Conservation (phyloP, 2,113 vertebrate species). For the Polypterus senegalus region DNA sequence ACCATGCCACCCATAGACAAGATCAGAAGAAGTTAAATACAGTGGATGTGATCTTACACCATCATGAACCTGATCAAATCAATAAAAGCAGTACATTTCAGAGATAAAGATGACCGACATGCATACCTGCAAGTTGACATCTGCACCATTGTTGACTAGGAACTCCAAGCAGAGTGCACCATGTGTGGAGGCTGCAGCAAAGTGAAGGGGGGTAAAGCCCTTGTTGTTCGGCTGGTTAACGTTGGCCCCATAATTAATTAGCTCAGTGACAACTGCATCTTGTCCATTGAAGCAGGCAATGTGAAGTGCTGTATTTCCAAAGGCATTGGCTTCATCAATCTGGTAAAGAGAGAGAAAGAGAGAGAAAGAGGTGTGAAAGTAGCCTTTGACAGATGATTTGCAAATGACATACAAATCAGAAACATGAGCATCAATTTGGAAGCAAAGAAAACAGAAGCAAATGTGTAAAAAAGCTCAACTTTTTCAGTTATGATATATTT, state of each 20-base stretch:
- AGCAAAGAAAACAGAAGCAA: too few relatives aligned
- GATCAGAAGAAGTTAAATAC: too few relatives aligned
- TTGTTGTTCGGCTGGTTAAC: conserved; percentile 89
- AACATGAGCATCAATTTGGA: too few relatives aligned
- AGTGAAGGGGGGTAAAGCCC: conserved; percentile 91
- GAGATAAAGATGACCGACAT: not conserved
- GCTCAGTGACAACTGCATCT: conserved; percentile 82
- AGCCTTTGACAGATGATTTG: too few relatives aligned
- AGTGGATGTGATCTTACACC: too few relatives aligned
- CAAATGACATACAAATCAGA: too few relatives aligned
- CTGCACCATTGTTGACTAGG: conserved; percentile 85
- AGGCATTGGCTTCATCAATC: conserved; percentile 88
- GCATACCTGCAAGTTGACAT: conserved; percentile 86
- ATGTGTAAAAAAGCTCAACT: too few relatives aligned
- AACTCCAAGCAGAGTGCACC: conserved; percentile 87
- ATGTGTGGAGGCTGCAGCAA: conserved; percentile 84
- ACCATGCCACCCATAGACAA: too few relatives aligned
- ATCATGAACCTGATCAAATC: too few relatives aligned
- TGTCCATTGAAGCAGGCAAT: conserved; percentile 91
- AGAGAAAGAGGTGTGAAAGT: not conserved
- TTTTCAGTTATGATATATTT: too few relatives aligned
- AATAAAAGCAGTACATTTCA: not conserved
- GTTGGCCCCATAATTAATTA: conserved; percentile 87
- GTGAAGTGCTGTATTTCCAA: conserved; percentile 88
- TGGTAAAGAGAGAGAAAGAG: conserved; percentile 29